Percentiles rank a stretch among this genome's conserved stretches.
These are phyloP conservation scores for Ormyrus labotus DNA, from an alignment of 2,888 invertebrate genomes.

Conservation along the genomic window DNA sequence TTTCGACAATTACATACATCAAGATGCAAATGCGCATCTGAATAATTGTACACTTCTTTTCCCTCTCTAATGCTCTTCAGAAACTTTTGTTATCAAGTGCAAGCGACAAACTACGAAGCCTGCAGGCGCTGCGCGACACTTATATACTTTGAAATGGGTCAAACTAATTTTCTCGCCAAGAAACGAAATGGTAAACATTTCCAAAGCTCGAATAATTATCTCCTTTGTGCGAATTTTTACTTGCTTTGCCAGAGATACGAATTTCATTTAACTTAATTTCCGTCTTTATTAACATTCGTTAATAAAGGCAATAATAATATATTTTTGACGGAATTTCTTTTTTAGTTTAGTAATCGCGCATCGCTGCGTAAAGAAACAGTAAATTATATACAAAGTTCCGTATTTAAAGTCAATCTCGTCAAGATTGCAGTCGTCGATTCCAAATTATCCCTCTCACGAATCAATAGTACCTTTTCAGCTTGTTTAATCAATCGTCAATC, in stretches of 20 bases:
- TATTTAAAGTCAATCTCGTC: too few relatives aligned
- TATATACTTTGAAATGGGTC: slow-evolving; percentile 26
- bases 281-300: neutral
- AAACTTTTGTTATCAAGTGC: slow-evolving; percentile 26
- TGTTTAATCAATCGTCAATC: too few relatives aligned
- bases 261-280: neutral
- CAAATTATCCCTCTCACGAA: too few relatives aligned
- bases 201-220: slow-evolving; percentile 5
- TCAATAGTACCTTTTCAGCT: too few relatives aligned
- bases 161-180: slow-evolving; percentile 26
- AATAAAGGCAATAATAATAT: too few relatives aligned
- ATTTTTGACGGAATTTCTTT: too few relatives aligned
- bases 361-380: too few relatives aligned
- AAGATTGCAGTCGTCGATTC: too few relatives aligned
- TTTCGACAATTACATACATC: neutral
- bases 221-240: neutral
- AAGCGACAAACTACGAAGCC: slow-evolving; percentile 19
- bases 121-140: slow-evolving; percentile 10
- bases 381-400: too few relatives aligned
- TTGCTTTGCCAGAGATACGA: neutral
- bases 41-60: slow-evolving; percentile 25
- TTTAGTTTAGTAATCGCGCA: too few relatives aligned
- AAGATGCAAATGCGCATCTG: neutral
- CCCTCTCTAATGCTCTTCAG: slow-evolving; percentile 23
- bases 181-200: slow-evolving; percentile 21